phyloP scores from a whole-genome alignment of 2,113 vertebrate genomes.

The Leiothrix lutea region DNA sequence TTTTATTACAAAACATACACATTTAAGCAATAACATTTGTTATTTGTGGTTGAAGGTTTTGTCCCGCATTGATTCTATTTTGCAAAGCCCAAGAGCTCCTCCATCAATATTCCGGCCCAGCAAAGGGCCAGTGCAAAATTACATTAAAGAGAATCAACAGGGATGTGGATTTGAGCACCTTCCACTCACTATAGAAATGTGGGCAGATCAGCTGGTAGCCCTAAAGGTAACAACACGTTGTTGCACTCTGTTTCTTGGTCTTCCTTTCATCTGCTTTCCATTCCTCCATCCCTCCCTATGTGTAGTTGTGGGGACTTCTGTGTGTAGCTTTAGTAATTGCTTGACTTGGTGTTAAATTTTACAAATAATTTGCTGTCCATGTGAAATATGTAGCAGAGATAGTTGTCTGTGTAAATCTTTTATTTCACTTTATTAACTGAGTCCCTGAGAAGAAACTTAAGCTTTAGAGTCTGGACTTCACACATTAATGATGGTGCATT shows the following conservation, averaged over 20 bases:
- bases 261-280: background rate
- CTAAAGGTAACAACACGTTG: slow-evolving; percentile 72
- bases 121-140: slow-evolving; percentile 39
- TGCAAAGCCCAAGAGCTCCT: slow-evolving; percentile 75
- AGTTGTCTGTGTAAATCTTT: background rate
- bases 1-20: background rate
- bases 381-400: background rate
- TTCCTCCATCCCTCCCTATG: fast-evolving
- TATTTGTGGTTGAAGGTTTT: slow-evolving; percentile 73
- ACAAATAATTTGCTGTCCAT: background rate
- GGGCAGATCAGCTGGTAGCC: slow-evolving; percentile 83
- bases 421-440: background rate
- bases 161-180: slow-evolving; percentile 77
- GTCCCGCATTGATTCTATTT: slow-evolving; percentile 71
- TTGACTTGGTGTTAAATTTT: background rate
- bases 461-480: background rate
- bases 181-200: slow-evolving; percentile 79
- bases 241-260: background rate
- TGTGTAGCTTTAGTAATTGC: background rate
- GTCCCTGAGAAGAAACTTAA: background rate
- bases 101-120: slow-evolving; percentile 65
- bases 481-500: background rate
- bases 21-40: background rate
- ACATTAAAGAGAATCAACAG: background rate
- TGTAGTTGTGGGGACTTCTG: fast-evolving